Conservation (phyloP, 2,113 vertebrate species). For the Lasiurus cinereus region DNA sequence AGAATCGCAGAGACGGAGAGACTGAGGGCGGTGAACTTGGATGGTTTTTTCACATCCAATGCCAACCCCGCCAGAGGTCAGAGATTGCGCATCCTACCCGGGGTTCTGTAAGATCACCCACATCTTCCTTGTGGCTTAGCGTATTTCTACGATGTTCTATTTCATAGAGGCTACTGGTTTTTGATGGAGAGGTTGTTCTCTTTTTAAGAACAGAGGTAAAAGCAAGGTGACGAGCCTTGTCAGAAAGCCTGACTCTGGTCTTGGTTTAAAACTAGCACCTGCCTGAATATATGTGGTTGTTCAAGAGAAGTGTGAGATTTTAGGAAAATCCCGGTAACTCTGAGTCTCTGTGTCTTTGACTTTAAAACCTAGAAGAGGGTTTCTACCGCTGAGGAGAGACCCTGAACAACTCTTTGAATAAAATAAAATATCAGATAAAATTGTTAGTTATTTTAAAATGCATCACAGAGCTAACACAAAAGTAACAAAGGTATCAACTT, state of each 20-base stretch:
- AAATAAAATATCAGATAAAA: conserved; percentile 33
- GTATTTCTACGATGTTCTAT: conserved; percentile 24
- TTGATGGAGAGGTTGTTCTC: conserved; percentile 8
- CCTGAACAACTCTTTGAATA: background rate
- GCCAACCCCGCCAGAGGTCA: background rate
- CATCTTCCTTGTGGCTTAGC: background rate
- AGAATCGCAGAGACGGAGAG: background rate
- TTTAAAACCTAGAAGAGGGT: background rate
- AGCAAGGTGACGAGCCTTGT: background rate
- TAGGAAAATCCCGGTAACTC: background rate
- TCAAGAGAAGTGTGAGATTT: background rate
- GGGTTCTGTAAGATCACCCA: background rate
- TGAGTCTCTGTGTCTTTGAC: background rate
- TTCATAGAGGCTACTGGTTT: conserved; percentile 15
- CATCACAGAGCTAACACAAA: conserved; percentile 12
- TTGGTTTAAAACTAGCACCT: conserved; percentile 43
- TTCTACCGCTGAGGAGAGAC: background rate
- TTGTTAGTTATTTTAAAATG: background rate
- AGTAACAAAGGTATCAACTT: background rate
- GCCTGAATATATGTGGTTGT: background rate
- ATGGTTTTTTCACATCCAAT: background rate
- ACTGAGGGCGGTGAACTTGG: background rate
- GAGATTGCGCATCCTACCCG: background rate
- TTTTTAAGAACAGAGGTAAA: conserved; percentile 30
- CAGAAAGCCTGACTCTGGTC: conserved; percentile 44